These are phyloP conservation scores for Oriolus oriolus DNA, from an alignment of 2,113 vertebrate genomes.

Conservation along the genomic window DNA sequence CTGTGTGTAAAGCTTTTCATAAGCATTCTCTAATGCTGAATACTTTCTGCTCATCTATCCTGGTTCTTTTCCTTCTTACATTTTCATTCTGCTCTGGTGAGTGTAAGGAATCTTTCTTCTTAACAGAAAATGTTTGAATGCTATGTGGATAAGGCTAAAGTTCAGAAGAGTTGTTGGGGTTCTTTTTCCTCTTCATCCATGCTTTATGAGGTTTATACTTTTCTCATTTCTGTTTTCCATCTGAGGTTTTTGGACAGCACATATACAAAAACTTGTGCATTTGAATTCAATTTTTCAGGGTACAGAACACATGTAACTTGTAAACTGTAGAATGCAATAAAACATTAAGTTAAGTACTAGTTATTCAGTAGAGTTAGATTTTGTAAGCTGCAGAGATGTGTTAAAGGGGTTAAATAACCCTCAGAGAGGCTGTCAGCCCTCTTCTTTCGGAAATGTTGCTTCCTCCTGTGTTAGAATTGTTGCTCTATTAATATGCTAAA, in stretches of 20 bases:
- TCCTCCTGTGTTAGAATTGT: not conserved
- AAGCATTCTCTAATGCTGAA: constrained; percentile 62
- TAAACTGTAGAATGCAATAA: not conserved
- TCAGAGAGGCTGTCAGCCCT: not conserved
- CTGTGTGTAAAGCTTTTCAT: constrained; percentile 62
- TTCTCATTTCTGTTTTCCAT: not conserved
- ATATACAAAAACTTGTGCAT: not conserved
- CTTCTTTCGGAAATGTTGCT: not conserved
- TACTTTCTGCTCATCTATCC: constrained; percentile 67
- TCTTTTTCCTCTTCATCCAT: not conserved
- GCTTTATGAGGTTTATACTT: not conserved
- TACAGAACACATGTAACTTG: not conserved
- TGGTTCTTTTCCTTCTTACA: constrained; percentile 66
- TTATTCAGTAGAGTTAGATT: not conserved
- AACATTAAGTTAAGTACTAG: not conserved
- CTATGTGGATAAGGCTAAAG: not conserved
- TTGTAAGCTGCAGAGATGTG: not conserved
- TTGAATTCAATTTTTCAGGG: not conserved
- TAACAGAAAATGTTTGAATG: constrained; percentile 36
- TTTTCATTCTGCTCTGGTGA: constrained; percentile 68
- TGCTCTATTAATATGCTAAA: not conserved
- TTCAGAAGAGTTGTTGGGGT: not conserved
- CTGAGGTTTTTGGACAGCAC: not conserved
- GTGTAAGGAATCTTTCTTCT: constrained; percentile 67
- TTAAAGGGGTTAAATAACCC: not conserved